Evolutionary conservation across 2,888 invertebrate genomes (phyloP), one percentile per base, ranked within the genome.

Genomic region (Neria commutata): DNA sequence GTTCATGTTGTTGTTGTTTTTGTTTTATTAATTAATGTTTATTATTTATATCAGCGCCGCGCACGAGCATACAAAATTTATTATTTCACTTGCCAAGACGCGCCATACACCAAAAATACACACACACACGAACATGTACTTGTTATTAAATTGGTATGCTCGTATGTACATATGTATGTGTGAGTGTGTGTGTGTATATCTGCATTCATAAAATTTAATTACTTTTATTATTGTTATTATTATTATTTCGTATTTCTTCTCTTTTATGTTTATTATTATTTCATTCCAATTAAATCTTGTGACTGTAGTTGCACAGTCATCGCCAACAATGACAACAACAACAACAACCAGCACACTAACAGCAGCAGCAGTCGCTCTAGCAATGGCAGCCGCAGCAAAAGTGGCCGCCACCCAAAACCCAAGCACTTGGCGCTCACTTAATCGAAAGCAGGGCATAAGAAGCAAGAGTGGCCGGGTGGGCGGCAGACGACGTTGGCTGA

Each of bases 211-310:
- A 76, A 74, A 75, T 74, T 75, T 75, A 77, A 76, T 76, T 77
- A 76, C 74, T 74, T 77, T 76, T 75, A 76, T 75, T 76, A 70
- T 74, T 74, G 67, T 70, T 72, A 68, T 72, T 73, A 68, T 73
- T 69, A 64, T 71, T 58, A 65, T 62, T 61, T 66, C 50, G 63
- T 62, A 48, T 55, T 52, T 54, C 17, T 56, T 33, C 45, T 42
- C 24, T 63, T 59, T 66, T 66, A 65, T 73, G 70, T 66, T 72
- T 74, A 74, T 73, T 73, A 73, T 73, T 70, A 67, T 45, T 58
- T 45, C 68, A 73, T 74, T 74, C 71, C 74, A 74, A 74, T 74
- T 75, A 74, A 75, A 74, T 69, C 72, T 75, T 67, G 66, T 59
- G 70, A 67, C 69, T 63, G 62, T 29, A 24, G 48, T 47, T 24